Percentiles rank a stretch among this genome's conserved stretches.
phyloP scores from a whole-genome alignment of 2,888 invertebrate genomes.

The Troilus luridus region DNA sequence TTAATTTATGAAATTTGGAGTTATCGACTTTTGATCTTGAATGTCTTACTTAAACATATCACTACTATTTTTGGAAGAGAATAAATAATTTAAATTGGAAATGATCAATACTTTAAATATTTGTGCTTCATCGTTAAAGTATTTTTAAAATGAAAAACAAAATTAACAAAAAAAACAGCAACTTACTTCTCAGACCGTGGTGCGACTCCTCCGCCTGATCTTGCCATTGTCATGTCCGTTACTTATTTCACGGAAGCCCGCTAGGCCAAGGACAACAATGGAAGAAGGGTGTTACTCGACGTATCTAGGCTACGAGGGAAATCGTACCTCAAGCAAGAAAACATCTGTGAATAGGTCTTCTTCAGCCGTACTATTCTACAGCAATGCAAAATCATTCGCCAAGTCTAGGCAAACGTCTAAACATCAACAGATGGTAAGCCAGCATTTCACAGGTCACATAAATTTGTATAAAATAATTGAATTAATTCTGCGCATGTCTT shows the following conservation, averaged over 20 bases:
- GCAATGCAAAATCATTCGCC: not conserved
- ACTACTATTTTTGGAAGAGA: no score
- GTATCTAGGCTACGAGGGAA: not conserved
- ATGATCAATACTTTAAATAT: no score
- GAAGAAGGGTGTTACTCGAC: not conserved
- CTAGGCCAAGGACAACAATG: not conserved
- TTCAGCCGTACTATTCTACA: not conserved
- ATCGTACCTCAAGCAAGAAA: not conserved
- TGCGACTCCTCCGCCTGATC: not conserved
- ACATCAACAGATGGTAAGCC: no score
- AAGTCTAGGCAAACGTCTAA: no score
- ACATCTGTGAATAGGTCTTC: not conserved
- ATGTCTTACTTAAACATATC: no score
- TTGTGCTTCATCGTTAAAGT: no score
- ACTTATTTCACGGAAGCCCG: slow-evolving; percentile 31
- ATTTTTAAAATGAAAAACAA: not conserved
- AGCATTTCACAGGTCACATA: no score
- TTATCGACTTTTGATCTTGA: no score
- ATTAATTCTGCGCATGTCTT: not conserved
- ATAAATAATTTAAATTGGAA: no score
- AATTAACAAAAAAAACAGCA: not conserved
- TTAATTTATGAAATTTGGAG: no score
- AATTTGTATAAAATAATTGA: no score
- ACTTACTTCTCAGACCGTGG: not conserved
- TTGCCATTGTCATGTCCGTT: not conserved